These are phyloP conservation scores for Eulemur rubriventer DNA, from an alignment of 2,797 vertebrate genomes.

Conservation along the genomic window DNA sequence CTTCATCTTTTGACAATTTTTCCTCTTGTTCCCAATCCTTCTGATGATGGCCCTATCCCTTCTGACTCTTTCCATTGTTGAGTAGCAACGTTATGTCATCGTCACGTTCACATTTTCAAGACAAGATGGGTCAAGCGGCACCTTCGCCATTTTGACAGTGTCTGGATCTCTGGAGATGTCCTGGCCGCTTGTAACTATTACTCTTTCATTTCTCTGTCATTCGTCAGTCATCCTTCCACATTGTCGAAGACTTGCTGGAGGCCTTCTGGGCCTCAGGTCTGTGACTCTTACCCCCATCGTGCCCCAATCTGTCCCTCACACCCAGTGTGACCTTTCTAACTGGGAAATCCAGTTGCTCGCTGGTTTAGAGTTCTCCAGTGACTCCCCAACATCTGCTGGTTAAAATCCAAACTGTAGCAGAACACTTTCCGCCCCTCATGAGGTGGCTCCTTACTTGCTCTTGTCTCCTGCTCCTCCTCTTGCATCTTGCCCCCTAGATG, in stretches of 20 bases:
- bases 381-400: neutral
- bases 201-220: neutral
- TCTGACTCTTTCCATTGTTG: neutral
- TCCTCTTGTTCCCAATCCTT: neutral
- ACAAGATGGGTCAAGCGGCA: neutral
- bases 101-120: neutral
- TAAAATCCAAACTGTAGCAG: neutral
- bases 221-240: neutral
- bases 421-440: fast-evolving
- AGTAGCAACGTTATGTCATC: neutral
- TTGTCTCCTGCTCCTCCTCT: neutral
- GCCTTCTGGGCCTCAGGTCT: neutral
- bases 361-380: neutral
- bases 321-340: neutral
- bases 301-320: neutral
- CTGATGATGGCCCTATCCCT: neutral
- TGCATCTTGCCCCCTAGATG: neutral
- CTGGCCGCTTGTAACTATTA: neutral
- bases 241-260: neutral
- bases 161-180: neutral
- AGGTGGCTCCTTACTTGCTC: neutral
- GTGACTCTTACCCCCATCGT: neutral
- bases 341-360: neutral
- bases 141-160: neutral
- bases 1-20: neutral